Percentiles rank a stretch among this genome's conserved stretches.
Conservation (phyloP, 2,797 vertebrate genomes). For the Onychomys arenicola region DNA sequence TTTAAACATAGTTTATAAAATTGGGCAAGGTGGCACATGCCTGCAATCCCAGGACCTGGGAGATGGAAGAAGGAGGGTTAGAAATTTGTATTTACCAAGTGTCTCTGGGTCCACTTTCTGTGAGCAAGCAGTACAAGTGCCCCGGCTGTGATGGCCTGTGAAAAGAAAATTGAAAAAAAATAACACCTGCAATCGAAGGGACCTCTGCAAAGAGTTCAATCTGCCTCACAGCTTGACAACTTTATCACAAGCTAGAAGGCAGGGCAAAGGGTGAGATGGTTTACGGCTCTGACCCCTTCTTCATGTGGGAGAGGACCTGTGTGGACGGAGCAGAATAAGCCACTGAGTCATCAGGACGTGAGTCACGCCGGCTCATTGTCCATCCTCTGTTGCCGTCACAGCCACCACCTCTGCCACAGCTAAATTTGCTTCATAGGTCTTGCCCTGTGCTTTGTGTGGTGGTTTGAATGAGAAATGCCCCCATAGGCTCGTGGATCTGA, state of each 20-base stretch:
- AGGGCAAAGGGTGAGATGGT: constrained; percentile 51
- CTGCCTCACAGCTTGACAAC: constrained; percentile 51
- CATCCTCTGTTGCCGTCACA: constrained; percentile 16
- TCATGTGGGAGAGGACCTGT: background rate
- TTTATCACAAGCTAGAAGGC: constrained; percentile 54
- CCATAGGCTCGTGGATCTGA: background rate
- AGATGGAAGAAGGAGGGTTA: background rate
- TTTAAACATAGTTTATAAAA: background rate
- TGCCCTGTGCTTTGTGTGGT: background rate
- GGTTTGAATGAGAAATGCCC: background rate
- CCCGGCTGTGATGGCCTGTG: constrained; percentile 81
- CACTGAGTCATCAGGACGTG: constrained; percentile 36
- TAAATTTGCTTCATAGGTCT: constrained; percentile 26
- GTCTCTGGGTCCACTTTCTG: constrained; percentile 83
- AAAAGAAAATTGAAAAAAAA: constrained; percentile 68
- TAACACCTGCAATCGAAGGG: background rate
- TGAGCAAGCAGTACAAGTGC: constrained; percentile 84
- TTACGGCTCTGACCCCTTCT: constrained; percentile 16
- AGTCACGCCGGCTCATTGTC: background rate
- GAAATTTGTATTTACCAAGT: constrained; percentile 82
- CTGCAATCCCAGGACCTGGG: background rate
- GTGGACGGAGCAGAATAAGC: constrained; percentile 60
- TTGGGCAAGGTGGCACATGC: background rate
- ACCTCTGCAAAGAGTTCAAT: constrained; percentile 48
- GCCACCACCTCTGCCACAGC: background rate